Evolutionary conservation across 2,113 vertebrate species (phyloP).

Genomic region (Cyprinodon variegatus): DNA sequence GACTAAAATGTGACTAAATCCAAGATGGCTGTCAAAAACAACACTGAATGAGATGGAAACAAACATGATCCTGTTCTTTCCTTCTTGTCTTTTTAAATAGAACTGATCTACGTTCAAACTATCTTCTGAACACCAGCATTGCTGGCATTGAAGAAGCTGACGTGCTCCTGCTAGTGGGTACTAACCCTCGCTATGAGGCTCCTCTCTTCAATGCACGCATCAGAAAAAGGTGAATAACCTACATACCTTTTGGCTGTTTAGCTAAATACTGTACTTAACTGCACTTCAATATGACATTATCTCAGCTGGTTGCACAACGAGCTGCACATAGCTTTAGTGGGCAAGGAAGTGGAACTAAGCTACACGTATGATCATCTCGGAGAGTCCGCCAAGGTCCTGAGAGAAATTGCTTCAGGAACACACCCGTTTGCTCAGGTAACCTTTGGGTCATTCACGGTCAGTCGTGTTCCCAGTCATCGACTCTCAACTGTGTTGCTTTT

Average conservation of each 20-base stretch:
- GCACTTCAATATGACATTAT: not conserved
- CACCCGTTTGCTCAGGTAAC: constrained; percentile 85
- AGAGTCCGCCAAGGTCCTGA: constrained; percentile 84
- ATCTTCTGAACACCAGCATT: constrained; percentile 90
- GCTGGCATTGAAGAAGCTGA: constrained; percentile 90
- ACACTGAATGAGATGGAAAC: not conserved
- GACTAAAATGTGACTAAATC: too few relatives aligned
- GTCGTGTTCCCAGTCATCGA: constrained; percentile 4
- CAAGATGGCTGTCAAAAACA: too few relatives aligned
- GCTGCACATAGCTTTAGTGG: constrained; percentile 86
- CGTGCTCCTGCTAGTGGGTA: constrained; percentile 87
- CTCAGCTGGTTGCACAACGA: constrained; percentile 93
- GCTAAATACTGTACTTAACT: not conserved
- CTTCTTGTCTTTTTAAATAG: constrained; percentile 54
- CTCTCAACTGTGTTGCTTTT: not conserved
- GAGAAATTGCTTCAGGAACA: constrained; percentile 84
- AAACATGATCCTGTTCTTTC: not conserved
- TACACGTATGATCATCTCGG: constrained; percentile 89
- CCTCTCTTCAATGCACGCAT: constrained; percentile 90
- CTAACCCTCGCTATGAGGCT: constrained; percentile 90
- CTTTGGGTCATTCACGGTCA: not conserved
- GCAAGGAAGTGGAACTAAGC: constrained; percentile 86
- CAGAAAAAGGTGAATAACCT: constrained; percentile 85
- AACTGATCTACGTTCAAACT: constrained; percentile 89
- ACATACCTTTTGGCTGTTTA: not conserved